Conservation (phyloP, 64 coral and sea anemone genomes). For the Trachythela sp. region DNA sequence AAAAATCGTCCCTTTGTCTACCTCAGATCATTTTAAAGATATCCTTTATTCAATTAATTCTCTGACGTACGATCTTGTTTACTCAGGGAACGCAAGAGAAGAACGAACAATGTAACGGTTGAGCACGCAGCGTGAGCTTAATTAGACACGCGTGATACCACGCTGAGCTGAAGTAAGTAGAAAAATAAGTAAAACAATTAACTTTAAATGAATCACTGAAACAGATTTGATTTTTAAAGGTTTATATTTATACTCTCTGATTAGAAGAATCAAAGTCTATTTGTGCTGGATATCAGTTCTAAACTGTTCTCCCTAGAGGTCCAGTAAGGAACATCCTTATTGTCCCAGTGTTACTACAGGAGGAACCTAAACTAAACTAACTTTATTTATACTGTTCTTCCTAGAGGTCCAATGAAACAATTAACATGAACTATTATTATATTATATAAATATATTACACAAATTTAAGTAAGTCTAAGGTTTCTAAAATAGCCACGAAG, state of each 20-base stretch:
- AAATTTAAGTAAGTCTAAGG: no score
- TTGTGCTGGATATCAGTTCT: no score
- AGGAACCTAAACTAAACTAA: no score
- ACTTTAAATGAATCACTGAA: not conserved
- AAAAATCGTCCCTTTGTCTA: not conserved
- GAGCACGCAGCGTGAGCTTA: not conserved
- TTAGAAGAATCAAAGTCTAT: no score
- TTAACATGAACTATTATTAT: no score
- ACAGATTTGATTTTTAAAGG: not conserved
- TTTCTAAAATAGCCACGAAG: no score
- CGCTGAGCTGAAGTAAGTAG: not conserved
- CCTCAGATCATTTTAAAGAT: not conserved
- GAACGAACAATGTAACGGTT: not conserved
- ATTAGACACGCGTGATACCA: not conserved
- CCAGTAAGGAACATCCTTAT: no score
- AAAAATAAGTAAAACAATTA: not conserved
- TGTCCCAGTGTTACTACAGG: no score
- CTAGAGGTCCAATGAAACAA: no score
- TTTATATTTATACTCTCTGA: not conserved
- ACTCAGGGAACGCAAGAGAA: not conserved
- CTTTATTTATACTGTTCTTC: no score
- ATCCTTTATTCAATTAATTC: not conserved
- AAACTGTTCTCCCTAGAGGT: no score
- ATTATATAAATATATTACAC: no score
- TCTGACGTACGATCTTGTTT: not conserved